phyloP scores from a whole-genome alignment of 23 tunicate genomes.

The Halocynthia roretzi region DNA sequence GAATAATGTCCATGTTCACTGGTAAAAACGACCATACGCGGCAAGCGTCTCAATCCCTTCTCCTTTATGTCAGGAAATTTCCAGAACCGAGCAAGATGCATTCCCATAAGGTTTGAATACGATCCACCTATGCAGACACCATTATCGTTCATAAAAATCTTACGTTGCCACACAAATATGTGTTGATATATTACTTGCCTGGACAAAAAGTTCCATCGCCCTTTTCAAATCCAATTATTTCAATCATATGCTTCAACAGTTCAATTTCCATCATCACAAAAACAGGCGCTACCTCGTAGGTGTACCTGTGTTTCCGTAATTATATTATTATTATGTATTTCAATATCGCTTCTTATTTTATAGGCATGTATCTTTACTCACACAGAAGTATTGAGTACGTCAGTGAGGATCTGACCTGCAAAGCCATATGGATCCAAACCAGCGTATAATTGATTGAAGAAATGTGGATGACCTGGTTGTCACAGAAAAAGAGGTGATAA shows the following conservation, averaged over 20 bases:
- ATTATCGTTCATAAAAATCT: background rate
- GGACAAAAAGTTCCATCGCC: slow-evolving; percentile 80
- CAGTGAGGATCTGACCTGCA: slow-evolving; percentile 61
- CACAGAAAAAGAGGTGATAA: background rate
- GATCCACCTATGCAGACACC: slow-evolving; percentile 58
- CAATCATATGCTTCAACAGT: slow-evolving; percentile 39
- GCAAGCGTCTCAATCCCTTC: slow-evolving; percentile 42
- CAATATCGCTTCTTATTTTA: background rate
- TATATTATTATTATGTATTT: background rate
- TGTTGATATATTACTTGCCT: slow-evolving; percentile 23
- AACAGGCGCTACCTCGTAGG: slow-evolving; percentile 82
- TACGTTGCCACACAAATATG: background rate
- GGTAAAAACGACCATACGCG: slow-evolving; percentile 59
- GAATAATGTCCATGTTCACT: slow-evolving; percentile 54
- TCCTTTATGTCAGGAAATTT: slow-evolving; percentile 54
- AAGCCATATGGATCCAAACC: slow-evolving; percentile 72
- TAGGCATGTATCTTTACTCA: slow-evolving; percentile 22
- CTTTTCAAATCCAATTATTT: slow-evolving; percentile 44
- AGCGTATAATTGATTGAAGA: slow-evolving; percentile 77
- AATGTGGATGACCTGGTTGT: slow-evolving; percentile 61
- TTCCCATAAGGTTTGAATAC: slow-evolving; percentile 77
- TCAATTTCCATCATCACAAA: slow-evolving; percentile 55
- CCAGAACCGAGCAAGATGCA: slow-evolving; percentile 61
- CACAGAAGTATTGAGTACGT: slow-evolving; percentile 66
- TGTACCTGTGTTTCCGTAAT: slow-evolving; percentile 32